phyloP scores from a whole-genome alignment of 2,113 vertebrate genomes.

The Pristiophorus japonicus region DNA sequence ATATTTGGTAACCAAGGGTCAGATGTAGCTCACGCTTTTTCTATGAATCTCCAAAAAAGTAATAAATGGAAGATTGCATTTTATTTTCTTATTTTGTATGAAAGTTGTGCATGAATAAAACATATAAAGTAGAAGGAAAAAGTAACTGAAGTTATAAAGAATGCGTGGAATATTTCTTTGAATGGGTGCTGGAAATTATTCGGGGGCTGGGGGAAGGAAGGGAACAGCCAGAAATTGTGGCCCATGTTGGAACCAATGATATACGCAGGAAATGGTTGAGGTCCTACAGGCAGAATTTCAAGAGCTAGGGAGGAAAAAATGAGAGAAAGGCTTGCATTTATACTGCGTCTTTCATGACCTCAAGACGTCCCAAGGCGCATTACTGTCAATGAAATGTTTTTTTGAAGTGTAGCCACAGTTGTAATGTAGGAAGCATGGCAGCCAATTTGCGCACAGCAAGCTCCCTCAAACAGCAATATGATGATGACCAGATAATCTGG shows the following conservation, averaged over 20 bases:
- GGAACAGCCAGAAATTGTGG: neutral
- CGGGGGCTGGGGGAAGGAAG: neutral
- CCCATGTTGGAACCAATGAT: neutral
- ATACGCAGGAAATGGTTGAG: neutral
- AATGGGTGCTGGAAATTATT: neutral
- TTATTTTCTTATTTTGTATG: neutral
- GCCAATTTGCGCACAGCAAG: too few species aligned
- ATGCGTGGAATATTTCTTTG: neutral
- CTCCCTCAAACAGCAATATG: too few species aligned
- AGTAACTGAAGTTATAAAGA: neutral
- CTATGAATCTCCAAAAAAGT: neutral
- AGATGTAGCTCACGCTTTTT: neutral
- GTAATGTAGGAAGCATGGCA: too few species aligned
- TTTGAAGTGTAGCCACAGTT: too few species aligned
- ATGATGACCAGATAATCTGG: too few species aligned
- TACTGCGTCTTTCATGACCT: too few species aligned
- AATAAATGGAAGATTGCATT: slow-evolving; percentile 8
- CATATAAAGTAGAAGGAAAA: neutral
- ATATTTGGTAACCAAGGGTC: neutral
- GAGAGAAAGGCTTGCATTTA: too few species aligned
- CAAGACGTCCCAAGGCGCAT: too few species aligned
- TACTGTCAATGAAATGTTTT: too few species aligned
- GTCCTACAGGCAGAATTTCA: neutral
- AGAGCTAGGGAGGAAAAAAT: neutral
- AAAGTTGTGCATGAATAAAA: slow-evolving; percentile 1